Evolutionary conservation across 2,113 vertebrate species (phyloP), one percentile per base, ranked within the genome.

Genomic region (Tautogolabrus adspersus): DNA sequence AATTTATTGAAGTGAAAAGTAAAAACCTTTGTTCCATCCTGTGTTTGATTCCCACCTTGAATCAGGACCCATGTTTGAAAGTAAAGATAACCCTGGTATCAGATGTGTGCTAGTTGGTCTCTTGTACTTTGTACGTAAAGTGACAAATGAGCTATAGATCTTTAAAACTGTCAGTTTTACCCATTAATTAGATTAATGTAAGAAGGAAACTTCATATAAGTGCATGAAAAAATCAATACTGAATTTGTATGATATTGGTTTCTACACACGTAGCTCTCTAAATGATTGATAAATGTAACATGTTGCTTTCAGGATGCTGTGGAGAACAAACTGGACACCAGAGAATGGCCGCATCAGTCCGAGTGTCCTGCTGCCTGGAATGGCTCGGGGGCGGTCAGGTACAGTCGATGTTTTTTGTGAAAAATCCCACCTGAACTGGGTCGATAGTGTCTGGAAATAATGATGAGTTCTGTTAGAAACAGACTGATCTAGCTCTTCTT

Each of bases 271-370:
- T 10, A 6, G 5, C n/a, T 71, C 11, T n/a, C 6, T 13, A 64
- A 8, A 15, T 21, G 34, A 21, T 13, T 4, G 8, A 22, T 56
- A 9, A 22, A 23, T 38, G 10, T 46, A 19, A 8, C 37, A 0
- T 73, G 5, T 56, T 26, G 0, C 34, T 59, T 82, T 37, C 74
- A 93, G 93, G 93, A 99, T 92, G 96, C 95, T 21, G 95, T 98
- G 79, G 97, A 98, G 84, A 98, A 97, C 90, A 99, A 97, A 87
- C 90, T 99, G 77, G 96, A 99, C 83, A 91, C 95, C 46, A 96
- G 80, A 89, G 96, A 97, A 3, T 99, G 98, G 98, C 97, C 97
- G 0, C 97, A 96, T 58, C 95, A 93, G 93, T 99, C 97, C 0
- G 95, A 95, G 66, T 96, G 94, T 81, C 96, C 97, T 47, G 95